Conservation (phyloP, 2,113 vertebrate species). For the Noctilio leporinus region DNA sequence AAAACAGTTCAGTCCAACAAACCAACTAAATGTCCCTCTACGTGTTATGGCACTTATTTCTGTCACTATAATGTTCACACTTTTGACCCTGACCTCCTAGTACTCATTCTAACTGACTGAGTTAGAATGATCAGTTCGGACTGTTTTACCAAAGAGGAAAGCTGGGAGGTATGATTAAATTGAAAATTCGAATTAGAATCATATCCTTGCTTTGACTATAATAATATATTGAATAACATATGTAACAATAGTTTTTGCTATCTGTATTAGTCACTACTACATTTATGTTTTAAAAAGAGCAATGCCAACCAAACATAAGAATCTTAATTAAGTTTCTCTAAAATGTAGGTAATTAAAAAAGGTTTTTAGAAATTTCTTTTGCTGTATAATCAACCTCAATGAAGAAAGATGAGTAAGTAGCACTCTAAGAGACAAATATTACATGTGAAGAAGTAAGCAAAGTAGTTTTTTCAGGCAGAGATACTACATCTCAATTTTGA, state of each 20-base stretch:
- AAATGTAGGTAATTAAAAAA: not conserved
- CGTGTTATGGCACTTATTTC: not conserved
- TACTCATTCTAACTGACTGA: not conserved
- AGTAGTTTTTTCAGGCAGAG: not conserved
- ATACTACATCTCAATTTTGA: not conserved
- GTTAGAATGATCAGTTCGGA: not conserved
- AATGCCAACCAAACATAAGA: not conserved
- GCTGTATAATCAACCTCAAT: not conserved
- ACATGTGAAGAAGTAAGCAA: not conserved
- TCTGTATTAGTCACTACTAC: not conserved
- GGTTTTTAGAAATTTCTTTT: not conserved
- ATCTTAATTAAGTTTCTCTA: conserved; percentile 25
- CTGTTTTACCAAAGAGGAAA: not conserved
- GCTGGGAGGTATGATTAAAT: not conserved
- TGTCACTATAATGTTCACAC: not conserved
- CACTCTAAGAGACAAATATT: conserved; percentile 14
- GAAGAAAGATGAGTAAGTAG: not conserved
- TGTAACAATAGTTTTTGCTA: not conserved
- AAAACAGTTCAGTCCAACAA: not conserved
- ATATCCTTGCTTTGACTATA: not conserved
- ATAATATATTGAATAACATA: not conserved
- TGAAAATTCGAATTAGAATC: not conserved
- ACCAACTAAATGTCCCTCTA: not conserved
- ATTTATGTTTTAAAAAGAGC: not conserved
- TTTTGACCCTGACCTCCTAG: not conserved